Percentiles rank a stretch among this genome's conserved stretches.
These are phyloP conservation scores for Paralvinella palmiformis DNA, from an alignment of 1,140 invertebrate species.

Conservation along the genomic window DNA sequence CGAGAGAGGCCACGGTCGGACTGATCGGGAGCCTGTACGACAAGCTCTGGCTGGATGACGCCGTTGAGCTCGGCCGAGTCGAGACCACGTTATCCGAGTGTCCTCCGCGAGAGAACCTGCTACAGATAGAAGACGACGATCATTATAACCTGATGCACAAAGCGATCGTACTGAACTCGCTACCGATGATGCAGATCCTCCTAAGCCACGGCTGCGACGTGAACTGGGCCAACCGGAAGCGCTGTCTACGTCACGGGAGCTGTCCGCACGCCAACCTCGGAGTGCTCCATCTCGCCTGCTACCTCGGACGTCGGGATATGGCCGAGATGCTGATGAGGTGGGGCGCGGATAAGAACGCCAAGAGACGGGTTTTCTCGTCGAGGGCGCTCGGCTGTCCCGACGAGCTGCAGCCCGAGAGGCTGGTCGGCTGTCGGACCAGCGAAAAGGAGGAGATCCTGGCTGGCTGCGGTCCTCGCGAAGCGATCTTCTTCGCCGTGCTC, in stretches of 20 bases:
- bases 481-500: slow-evolving; percentile 6
- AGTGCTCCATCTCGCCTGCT: slow-evolving; percentile 61
- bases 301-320: slow-evolving; percentile 44
- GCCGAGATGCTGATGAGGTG: slow-evolving; percentile 57
- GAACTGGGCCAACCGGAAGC: slow-evolving; percentile 62
- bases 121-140: slow-evolving; percentile 61
- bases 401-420: background rate
- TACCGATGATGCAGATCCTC: slow-evolving; percentile 56
- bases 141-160: slow-evolving; percentile 69
- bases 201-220: slow-evolving; percentile 1
- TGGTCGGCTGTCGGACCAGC: background rate
- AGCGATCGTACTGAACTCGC: slow-evolving; percentile 65
- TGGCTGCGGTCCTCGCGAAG: background rate
- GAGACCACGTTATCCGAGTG: too few species aligned
- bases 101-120: slow-evolving; percentile 58
- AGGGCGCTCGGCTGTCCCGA: background rate
- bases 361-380: background rate
- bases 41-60: too few species aligned
- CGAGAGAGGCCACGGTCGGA: too few species aligned
- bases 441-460: background rate
- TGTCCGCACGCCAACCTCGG: slow-evolving; percentile 68
- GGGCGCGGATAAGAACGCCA: slow-evolving; percentile 58
- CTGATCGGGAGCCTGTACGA: too few species aligned
- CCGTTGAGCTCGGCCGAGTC: too few species aligned
- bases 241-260: slow-evolving; percentile 66